These are phyloP conservation scores for Thalpophila matura DNA, from an alignment of 2,888 invertebrate species.

Conservation along the genomic window DNA sequence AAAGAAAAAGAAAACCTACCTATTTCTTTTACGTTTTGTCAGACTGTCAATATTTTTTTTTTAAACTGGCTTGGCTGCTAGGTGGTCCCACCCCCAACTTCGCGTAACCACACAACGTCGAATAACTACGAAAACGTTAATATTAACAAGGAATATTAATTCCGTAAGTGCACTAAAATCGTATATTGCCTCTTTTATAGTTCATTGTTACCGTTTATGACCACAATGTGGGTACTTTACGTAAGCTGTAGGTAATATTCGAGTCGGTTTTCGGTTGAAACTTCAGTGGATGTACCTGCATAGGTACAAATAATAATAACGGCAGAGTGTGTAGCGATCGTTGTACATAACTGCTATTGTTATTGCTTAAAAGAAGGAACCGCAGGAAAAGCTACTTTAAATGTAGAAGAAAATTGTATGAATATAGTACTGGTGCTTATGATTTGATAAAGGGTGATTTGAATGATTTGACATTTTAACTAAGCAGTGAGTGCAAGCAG, in stretches of 20 bases:
- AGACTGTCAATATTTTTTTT: neutral
- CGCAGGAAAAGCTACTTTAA: conserved; percentile 22
- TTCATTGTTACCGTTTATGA: conserved; percentile 48
- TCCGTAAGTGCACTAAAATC: conserved; percentile 50
- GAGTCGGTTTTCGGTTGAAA: conserved; percentile 43
- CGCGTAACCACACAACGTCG: conserved; percentile 15
- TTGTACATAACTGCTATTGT: conserved; percentile 48
- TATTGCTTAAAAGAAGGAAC: conserved; percentile 14
- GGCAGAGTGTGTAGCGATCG: conserved; percentile 44
- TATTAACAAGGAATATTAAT: conserved; percentile 56
- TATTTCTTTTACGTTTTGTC: no score
- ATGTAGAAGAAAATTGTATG: neutral
- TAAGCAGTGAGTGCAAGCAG: no score
- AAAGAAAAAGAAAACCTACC: no score
- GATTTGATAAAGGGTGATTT: no score
- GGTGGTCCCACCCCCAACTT: neutral
- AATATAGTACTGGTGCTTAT: neutral
- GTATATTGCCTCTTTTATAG: conserved; percentile 57
- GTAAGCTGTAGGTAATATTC: conserved; percentile 49
- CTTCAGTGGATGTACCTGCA: conserved; percentile 40
- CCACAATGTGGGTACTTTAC: conserved; percentile 54
- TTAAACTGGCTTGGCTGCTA: no score
- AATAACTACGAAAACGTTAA: conserved; percentile 45
- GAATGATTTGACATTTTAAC: no score
- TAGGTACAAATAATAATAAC: conserved; percentile 45